These are phyloP conservation scores for Dipodomys stephensi DNA, from an alignment of 2,113 vertebrate genomes.

Conservation along the genomic window DNA sequence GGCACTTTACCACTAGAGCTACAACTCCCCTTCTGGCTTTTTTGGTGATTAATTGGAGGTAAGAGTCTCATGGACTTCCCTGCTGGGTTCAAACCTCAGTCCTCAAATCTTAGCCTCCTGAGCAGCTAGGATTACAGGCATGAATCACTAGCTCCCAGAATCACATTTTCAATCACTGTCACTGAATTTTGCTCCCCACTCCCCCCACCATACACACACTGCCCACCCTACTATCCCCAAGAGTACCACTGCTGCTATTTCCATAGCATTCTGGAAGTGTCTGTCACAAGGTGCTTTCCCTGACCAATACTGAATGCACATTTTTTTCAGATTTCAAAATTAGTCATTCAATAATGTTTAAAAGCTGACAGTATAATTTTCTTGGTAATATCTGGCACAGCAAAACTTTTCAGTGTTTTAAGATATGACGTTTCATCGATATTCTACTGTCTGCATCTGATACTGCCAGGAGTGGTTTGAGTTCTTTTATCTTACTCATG, in stretches of 20 bases:
- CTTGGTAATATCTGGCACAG: constrained; percentile 1
- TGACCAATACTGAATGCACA: background rate
- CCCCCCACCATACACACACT: no score
- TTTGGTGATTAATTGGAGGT: no score
- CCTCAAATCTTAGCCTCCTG: no score
- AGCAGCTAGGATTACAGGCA: no score
- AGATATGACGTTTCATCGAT: background rate
- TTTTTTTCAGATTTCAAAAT: constrained; percentile 25
- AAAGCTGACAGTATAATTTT: constrained; percentile 25
- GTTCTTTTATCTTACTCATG: constrained; percentile 18
- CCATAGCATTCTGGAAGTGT: background rate
- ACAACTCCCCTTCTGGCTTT: no score
- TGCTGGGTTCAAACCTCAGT: no score
- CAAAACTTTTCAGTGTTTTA: constrained; percentile 10
- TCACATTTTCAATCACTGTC: background rate
- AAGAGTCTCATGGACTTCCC: no score
- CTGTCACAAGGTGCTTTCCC: background rate
- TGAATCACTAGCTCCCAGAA: no score
- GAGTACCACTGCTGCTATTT: background rate
- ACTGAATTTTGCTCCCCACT: background rate
- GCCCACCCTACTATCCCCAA: no score
- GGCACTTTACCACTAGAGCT: no score
- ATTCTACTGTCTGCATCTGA: background rate
- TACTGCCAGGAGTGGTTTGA: background rate
- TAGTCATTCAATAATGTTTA: constrained; percentile 36